A percentile compares a stretch with the other conserved stretches of the same genome.
These are phyloP conservation scores for Clytia hemisphaerica DNA, from an alignment of 30 jellyfish, hydroid and myxozoan genomes.

Conservation along the genomic window DNA sequence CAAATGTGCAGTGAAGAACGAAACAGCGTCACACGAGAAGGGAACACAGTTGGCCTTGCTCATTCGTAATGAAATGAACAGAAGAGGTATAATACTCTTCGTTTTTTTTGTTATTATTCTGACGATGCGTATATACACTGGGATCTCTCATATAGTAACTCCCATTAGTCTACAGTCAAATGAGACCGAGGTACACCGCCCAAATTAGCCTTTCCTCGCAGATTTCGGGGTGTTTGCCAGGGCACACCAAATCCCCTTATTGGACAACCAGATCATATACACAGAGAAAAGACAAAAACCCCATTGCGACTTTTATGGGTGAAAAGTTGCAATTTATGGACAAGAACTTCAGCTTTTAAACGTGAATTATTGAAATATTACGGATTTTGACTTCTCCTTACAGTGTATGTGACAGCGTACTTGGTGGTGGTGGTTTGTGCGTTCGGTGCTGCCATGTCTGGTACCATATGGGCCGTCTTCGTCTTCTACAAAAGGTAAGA, in stretches of 20 bases:
- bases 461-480: constrained; percentile 93
- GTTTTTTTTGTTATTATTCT: too few species aligned
- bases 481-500: constrained; percentile 82
- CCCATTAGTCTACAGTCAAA: too few species aligned
- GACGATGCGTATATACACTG: too few species aligned
- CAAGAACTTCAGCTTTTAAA: too few species aligned
- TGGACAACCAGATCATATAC: background rate
- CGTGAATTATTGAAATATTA: too few species aligned
- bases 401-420: constrained; percentile 91
- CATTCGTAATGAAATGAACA: constrained; percentile 79
- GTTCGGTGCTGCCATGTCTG: constrained; percentile 90
- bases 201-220: too few species aligned
- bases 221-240: too few species aligned
- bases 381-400: background rate
- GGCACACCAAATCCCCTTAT: background rate
- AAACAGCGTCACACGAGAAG: constrained; percentile 35
- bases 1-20: constrained; percentile 68
- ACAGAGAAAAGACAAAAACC: background rate
- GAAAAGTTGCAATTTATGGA: too few species aligned
- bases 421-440: constrained; percentile 95
- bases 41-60: constrained; percentile 88
- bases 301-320: too few species aligned
- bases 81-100: constrained; percentile 47
- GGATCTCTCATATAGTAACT: too few species aligned
- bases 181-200: too few species aligned